Evolutionary conservation across 1,140 invertebrate genomes (phyloP).

Genomic region (Matsumurasca onukii): DNA sequence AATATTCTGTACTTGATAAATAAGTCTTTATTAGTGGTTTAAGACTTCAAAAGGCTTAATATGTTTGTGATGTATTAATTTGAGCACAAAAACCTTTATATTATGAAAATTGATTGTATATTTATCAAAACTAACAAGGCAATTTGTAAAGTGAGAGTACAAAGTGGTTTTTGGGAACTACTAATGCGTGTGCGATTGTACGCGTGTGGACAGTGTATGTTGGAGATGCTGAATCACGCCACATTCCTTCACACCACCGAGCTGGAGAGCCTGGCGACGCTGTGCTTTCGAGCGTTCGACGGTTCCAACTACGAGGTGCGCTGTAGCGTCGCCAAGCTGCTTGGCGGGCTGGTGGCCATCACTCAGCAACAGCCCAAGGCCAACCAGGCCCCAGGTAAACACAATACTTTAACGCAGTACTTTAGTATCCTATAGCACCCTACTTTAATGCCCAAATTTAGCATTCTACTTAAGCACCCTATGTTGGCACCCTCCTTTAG

Average conservation of each 20-base stretch:
- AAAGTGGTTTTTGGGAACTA: not conserved
- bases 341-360: conserved; percentile 83
- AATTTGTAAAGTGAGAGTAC: too few relatives aligned
- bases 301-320: conserved; percentile 94
- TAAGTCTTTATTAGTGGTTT: too few relatives aligned
- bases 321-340: conserved; percentile 86
- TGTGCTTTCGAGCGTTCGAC: conserved; percentile 90
- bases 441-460: too few relatives aligned
- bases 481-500: too few relatives aligned
- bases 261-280: conserved; percentile 82
- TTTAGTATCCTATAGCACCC: too few relatives aligned
- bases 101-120: too few relatives aligned
- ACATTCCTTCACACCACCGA: conserved; percentile 87
- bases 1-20: too few relatives aligned
- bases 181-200: conserved; percentile 15
- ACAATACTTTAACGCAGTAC: not conserved
- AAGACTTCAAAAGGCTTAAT: too few relatives aligned
- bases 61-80: too few relatives aligned
- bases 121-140: too few relatives aligned
- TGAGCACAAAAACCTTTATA: too few relatives aligned
- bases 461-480: too few relatives aligned
- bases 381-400: conserved; percentile 33
- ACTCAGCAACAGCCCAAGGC: conserved; percentile 53
- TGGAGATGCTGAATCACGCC: conserved; percentile 87
- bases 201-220: conserved; percentile 66